Evolutionary conservation across 92 coral and sea anemone genomes (phyloP), one percentile per base, ranked within the genome.

Genomic region (Actinernus sp.): DNA sequence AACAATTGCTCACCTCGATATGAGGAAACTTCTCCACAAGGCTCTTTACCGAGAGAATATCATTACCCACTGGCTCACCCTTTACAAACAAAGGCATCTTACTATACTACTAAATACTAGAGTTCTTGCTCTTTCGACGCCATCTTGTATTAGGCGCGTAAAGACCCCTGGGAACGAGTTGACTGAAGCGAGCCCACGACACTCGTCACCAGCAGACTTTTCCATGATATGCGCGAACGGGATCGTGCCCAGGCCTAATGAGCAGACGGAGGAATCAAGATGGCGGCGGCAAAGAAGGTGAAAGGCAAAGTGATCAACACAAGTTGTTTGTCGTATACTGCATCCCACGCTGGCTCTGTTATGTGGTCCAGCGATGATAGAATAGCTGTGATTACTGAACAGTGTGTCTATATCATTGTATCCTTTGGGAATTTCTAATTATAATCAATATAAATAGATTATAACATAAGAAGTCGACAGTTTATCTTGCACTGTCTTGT

Each of bases 341-440:
- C 88, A 13, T 77, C 91, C 26, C 41, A 51, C 44, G 84, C 77
- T n/a, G 73, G 80, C n/a, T 88, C 91, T 10, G 28, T 93, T 16
- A 65, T 91, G 12, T 93, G 98, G 98, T 93, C 98, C 1, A 52
- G 43, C 8, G 98, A 93, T 71, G 95, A 90, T 50, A 75, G 93
- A 36, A 65, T 93, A 50, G 87, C 98, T 46, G 91, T 93, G 16
- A 77, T 79, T 1, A 85, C 91, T 31, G 92, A 82, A 24, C 84
- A 79, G 48, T 73, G 85, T 66, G 89, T 93, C 27, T 77, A 76
- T 51, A 63, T 93, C 20, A 45, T 89, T 24, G 97, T 91, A 91
- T 91, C 97, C 90, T 91, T 77, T 78, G 45, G 5, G 29, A 1
- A 23, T 6, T 20, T 1, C 20, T 27, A n/a, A n/a, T n/a, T n/a